Base-by-base conservation (phyloP, 2,797 vertebrate genomes). In the Nannoperca obscura region DNA sequence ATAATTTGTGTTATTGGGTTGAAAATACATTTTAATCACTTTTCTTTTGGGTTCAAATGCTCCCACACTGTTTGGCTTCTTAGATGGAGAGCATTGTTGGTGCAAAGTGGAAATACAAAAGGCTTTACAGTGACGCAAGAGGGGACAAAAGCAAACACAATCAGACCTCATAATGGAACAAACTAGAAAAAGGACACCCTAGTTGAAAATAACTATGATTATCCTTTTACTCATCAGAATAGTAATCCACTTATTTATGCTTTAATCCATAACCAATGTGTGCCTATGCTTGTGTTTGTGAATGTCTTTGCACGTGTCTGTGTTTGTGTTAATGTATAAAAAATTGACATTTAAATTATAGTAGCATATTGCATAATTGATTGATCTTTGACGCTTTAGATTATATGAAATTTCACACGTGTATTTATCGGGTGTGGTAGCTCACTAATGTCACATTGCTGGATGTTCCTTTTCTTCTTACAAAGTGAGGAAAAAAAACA, bases 141-240 rank as follows among this genome's bases (percentile, higher is more conserved):
- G 10, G 40, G 7, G 76, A 74, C 22, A 44, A 52, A 60, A 38
- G 2, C 17, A n/a, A 61, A 76, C 47, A 79, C 64, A 78, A 63
- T 76, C 46, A 30, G 19, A 46, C 73, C 44, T 59, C 54, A 73
- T 78, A 72, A 86, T 80, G 20, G 55, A 58, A 67, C 67, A 71
- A 76, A 82, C 84, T 70, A 54, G 53, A 49, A 82, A 80, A 73
- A 57, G 53, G 68, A 60, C 7, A 2, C n/a, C 58, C 36, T 42
- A 42, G 44, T 57, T 47, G 63, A 65, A 76, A 78, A 84, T 82
- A 58, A 76, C 74, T 64, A n/a, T 65, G 80, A 88, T 88, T 71
- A 67, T 84, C 40, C 22, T 60, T 75, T 82, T 60, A 72, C 55
- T 67, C 58, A 78, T 86, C 42, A 74, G 49, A 81, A 54, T 66